A percentile compares a stretch with the other conserved stretches of the same genome.
Evolutionary conservation across 2,888 invertebrate species (phyloP).

Genomic region (Sialis lutaria): DNA sequence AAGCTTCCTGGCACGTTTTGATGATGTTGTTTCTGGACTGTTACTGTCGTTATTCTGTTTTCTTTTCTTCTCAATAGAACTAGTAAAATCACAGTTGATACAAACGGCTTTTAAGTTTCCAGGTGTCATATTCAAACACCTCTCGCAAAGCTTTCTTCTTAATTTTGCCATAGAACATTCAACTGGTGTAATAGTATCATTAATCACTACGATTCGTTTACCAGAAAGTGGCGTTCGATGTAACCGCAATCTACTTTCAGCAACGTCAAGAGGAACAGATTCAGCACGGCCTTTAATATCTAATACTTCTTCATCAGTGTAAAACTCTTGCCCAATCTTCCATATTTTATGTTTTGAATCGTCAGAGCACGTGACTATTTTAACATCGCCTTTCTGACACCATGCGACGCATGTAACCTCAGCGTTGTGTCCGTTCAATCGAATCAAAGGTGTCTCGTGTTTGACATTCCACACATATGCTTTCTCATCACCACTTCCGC

Average conservation of each 20-base stretch:
- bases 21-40: slow-evolving; percentile 12
- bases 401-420: slow-evolving; percentile 83
- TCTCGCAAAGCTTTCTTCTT: slow-evolving; percentile 6
- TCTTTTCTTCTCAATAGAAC: background rate
- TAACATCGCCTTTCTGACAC: slow-evolving; percentile 38
- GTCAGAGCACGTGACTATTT: slow-evolving; percentile 68
- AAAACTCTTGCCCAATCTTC: slow-evolving; percentile 40
- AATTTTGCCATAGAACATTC: slow-evolving; percentile 12
- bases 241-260: slow-evolving; percentile 9
- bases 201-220: slow-evolving; percentile 8
- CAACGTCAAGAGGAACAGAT: slow-evolving; percentile 12
- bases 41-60: background rate
- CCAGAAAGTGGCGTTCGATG: slow-evolving; percentile 7
- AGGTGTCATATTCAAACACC: slow-evolving; percentile 7
- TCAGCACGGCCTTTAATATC: slow-evolving; percentile 11
- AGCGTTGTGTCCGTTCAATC: slow-evolving; percentile 57
- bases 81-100: background rate
- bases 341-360: slow-evolving; percentile 65
- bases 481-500: slow-evolving; percentile 74
- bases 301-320: slow-evolving; percentile 22
- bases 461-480: slow-evolving; percentile 75
- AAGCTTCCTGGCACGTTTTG: slow-evolving; percentile 26
- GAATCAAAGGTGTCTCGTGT: slow-evolving; percentile 44
- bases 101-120: background rate
- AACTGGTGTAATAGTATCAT: background rate